Percentiles rank a stretch among this genome's conserved stretches.
Evolutionary conservation across 2,888 invertebrate genomes (phyloP).

Genomic region (Drosophila pseudotalamancana): DNA sequence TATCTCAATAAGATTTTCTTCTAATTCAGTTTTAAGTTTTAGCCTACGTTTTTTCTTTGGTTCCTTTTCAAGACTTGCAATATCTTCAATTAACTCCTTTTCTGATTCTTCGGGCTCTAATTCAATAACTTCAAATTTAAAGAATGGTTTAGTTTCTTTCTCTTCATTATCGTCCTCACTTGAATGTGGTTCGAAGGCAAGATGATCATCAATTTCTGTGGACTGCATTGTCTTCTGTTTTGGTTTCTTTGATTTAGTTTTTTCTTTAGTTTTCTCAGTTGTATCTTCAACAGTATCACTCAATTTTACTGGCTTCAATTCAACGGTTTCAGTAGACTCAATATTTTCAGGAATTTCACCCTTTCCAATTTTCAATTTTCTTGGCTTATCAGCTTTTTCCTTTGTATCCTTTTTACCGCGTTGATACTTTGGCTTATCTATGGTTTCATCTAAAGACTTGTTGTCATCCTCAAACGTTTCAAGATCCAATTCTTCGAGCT

Average conservation of each 20-base stretch:
- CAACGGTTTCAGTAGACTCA: constrained; percentile 81
- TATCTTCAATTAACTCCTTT: constrained; percentile 65
- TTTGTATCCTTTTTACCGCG: constrained; percentile 70
- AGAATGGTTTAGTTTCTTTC: constrained; percentile 62
- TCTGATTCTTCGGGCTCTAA: constrained; percentile 57
- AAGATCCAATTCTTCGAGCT: constrained; percentile 86
- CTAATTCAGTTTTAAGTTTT: constrained; percentile 82
- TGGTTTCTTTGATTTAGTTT: constrained; percentile 46
- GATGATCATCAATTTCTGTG: constrained; percentile 44
- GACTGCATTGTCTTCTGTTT: constrained; percentile 65
- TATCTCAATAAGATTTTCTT: constrained; percentile 84
- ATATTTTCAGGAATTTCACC: constrained; percentile 74
- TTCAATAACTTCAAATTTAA: constrained; percentile 74
- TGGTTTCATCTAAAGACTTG: constrained; percentile 57
- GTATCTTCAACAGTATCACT: constrained; percentile 35
- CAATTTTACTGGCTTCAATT: constrained; percentile 74
- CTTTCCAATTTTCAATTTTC: constrained; percentile 78
- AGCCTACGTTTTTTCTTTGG: constrained; percentile 80
- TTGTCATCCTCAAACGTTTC: constrained; percentile 71
- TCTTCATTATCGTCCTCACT: constrained; percentile 51
- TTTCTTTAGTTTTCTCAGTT: constrained; percentile 32
- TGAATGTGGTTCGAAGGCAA: constrained; percentile 56
- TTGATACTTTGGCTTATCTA: constrained; percentile 82
- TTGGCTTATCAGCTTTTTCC: constrained; percentile 57
- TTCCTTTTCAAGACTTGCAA: constrained; percentile 56